Conservation (phyloP, 2,888 invertebrate genomes). For the Chelonus formosanus region DNA sequence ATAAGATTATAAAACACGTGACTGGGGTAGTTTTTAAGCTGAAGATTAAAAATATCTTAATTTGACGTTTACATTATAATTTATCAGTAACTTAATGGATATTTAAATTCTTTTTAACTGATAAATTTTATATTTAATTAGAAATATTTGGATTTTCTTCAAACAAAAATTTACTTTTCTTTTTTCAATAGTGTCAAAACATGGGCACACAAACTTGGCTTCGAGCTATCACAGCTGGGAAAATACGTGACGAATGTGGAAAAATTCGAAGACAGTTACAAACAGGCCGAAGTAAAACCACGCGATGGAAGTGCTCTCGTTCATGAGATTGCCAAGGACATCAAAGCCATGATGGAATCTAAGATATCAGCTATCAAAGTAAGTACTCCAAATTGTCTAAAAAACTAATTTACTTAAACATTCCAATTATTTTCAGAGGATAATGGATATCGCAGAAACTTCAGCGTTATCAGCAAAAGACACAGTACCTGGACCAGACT, state of each 20-base stretch:
- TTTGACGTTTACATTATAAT: not conserved
- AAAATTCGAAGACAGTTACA: constrained; percentile 84
- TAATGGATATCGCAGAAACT: constrained; percentile 88
- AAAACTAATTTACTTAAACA: not conserved
- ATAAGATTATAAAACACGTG: constrained; percentile 17
- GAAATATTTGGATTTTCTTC: too few relatives aligned
- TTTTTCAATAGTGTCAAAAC: constrained; percentile 72
- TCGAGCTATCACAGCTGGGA: constrained; percentile 82
- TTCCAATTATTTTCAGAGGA: constrained; percentile 69
- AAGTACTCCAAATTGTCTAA: constrained; percentile 44
- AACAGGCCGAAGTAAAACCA: constrained; percentile 77
- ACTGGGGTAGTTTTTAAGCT: not conserved
- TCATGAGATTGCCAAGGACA: constrained; percentile 83
- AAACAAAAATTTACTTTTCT: not conserved
- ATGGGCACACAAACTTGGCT: constrained; percentile 84
- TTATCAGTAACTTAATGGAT: too few relatives aligned
- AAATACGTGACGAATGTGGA: constrained; percentile 82
- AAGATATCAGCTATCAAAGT: constrained; percentile 88
- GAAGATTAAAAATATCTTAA: not conserved
- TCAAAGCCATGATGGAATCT: constrained; percentile 87
- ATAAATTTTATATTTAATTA: too few relatives aligned
- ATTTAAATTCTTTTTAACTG: too few relatives aligned
- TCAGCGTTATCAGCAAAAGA: constrained; percentile 72
- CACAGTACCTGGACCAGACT: constrained; percentile 53
- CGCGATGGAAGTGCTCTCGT: constrained; percentile 82